Base-by-base conservation (phyloP, 2,797 vertebrate genomes). In the Odontamblyopus rebecca region DNA sequence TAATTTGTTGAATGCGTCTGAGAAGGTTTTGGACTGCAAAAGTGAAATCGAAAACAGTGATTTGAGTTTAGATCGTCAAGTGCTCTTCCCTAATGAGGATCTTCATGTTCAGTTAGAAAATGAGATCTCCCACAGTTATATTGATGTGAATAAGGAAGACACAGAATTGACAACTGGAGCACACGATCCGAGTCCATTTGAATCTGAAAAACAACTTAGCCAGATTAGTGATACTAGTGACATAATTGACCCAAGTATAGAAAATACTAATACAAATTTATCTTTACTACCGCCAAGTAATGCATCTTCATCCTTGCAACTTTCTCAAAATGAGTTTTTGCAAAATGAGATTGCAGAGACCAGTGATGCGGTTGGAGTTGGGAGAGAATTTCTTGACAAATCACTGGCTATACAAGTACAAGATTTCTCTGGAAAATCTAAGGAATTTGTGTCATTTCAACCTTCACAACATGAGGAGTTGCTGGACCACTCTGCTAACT, bases 1-100 rank as follows among this genome's bases (percentile, higher is more conserved):
- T 23, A 7, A 23, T 38, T 60, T 62, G 30, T 66, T 50, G 19
- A 68, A 56, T 27, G 29, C 67, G 67, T 53, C 5, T 7, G 32
- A 51, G 74, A 75, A 26, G 54, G 70, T 61, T 68, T 56, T 50
- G 19, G 12, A 68, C 68, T 70, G 67, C 35, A 80, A 63, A 74
- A 81, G 66, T 72, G 61, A 72, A 70, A 5, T 63, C 57, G 70
- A 70, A 69, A 75, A 84, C 69, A 70, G 73, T 6, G 51, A 26
- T 63, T n/a, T 56, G 29, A 64, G 70, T 61, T 29, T 0, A 53
- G 69, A 82, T 69, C 48, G 53, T 41, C 67, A 19, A 63, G 51
- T 23, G 26, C 74, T 71, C 73, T 61, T 29, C 30, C 38, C 18
- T 57, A 70, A 38, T 63, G 76, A 71, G 44, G 26, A 41, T 71